Base-by-base conservation (phyloP, 53 echinoderm and acorn worm species). In the Patiria pectinifera region DNA sequence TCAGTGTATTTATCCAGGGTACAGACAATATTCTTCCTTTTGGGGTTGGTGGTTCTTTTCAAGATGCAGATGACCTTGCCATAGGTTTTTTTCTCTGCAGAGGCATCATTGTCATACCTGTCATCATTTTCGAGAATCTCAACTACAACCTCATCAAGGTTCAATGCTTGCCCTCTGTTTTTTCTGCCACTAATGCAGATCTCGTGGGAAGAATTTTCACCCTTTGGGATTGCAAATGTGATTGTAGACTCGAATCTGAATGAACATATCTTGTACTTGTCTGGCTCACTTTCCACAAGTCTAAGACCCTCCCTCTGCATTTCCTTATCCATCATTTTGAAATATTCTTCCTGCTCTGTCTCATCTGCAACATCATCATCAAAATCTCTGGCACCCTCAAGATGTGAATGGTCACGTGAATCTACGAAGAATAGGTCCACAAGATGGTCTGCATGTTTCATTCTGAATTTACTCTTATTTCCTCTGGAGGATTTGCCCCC, bases 1-100 rank as follows among this genome's bases (percentile, higher is more conserved):
- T 97, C 87, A 43, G 93, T 94, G 85, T 92, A 94, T 21, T 86
- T 92, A 91, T 97, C 97, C 23, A 96, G 82, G n/a, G 95, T 96
- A 48, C 97, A 97, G 19, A 96, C 97, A 45, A 97, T 25, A 45
- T 96, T 91, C 62, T 84, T 91, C 11, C 85, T 86, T 49, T 91
- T 63, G 58, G 93, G 94, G 47, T 97, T 91, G 61, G 82, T 82
- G 15, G 92, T 70, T 83, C 95, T 90, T 66, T 88, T 88, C 78
- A 95, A 75, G 80, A 97, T 94, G 59, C 93, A 87, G 15, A 91
- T 82, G n/a, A 96, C 95, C 58, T 87, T 92, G 43, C 97, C 97
- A 91, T 97, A 97, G 0, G 85, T 72, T 70, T 91, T 91, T 14
- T 79, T 79, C 26, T 58, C 60, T 89, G 47, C 91, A 44, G 80